Base-by-base conservation (phyloP, 2,888 invertebrate species). In the Syrphus vitripennis region DNA sequence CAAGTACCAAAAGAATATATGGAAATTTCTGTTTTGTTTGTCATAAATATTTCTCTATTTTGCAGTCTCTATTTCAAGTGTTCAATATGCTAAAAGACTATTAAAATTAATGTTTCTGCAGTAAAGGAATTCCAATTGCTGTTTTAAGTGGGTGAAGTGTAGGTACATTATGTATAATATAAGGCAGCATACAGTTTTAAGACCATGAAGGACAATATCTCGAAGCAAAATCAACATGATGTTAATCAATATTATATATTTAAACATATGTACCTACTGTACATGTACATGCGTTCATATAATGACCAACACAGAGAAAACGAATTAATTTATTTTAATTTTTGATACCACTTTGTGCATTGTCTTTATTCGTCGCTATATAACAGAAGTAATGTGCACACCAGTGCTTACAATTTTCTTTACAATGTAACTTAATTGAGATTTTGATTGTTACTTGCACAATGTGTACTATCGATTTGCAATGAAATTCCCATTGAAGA, bases 341-440 rank as follows among this genome's bases (percentile, higher is more conserved):
- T 75, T 65, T 76, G 45, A 67, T 69, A 37, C 67, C 26, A 59
- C 40, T 67, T 67, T 61, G 19, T 37, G 42, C 26, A 67, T 24
- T 37, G 57, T 55, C 34, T 59, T 71, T 61, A 59, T 59, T 40
- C 72, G 37, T 69, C 4, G 53, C 50, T 45, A 61, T 45, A 61
- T 45, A 75, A 42, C 34, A 61, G 24, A 69, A 69, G 75, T 67
- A 67, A 71, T 82, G 77, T 77, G 40, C 50, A 55, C 71, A 59
- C 59, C 40, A 67, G 19, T 24, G 50, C 50, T 67, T 77, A 55
- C 29, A 63, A 19, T 79, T 16, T 67, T 71, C 77, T 57, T 82
- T 42, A 67, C 67, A 69, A 83, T 61, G 45, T 61, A 72, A 74
- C 63, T 83, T 78, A 78, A 69, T 83, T 83, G 83, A 67, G 71